Evolutionary conservation across 2,797 vertebrate species (phyloP).

Genomic region (Avahi laniger): DNA sequence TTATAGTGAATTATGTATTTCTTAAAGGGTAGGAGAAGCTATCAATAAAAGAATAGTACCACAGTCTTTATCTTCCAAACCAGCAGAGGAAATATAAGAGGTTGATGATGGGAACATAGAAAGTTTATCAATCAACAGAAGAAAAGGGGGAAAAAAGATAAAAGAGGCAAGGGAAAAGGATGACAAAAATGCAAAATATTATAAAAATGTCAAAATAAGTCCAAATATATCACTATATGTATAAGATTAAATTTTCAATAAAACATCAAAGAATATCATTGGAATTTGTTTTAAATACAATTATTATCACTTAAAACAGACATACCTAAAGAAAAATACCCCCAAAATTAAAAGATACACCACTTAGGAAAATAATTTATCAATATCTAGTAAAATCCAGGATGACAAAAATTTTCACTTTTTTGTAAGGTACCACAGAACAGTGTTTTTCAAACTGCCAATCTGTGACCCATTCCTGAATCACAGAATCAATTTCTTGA

Average conservation of each 20-base stretch:
- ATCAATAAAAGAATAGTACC: not conserved
- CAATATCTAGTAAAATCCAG: not conserved
- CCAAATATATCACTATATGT: not conserved
- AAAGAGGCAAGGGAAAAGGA: not conserved
- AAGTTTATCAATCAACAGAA: not conserved
- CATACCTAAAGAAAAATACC: not conserved
- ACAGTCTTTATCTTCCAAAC: not conserved
- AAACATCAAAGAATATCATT: not conserved
- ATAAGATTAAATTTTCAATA: not conserved
- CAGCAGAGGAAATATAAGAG: not conserved
- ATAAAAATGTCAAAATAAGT: not conserved
- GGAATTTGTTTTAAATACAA: not conserved
- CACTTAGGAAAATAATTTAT: not conserved
- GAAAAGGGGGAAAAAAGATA: not conserved
- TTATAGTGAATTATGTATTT: not conserved
- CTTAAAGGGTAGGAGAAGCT: not conserved
- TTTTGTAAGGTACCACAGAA: not conserved
- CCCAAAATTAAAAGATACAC: not conserved
- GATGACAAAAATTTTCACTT: slow-evolving; percentile 6
- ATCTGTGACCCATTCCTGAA: not conserved
- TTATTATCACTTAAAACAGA: not conserved
- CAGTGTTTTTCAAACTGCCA: not conserved
- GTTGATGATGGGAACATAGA: not conserved
- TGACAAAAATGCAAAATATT: not conserved
- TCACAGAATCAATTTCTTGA: not conserved